phyloP scores from a whole-genome alignment of 2,888 invertebrate species.

The Pheosia gnoma region DNA sequence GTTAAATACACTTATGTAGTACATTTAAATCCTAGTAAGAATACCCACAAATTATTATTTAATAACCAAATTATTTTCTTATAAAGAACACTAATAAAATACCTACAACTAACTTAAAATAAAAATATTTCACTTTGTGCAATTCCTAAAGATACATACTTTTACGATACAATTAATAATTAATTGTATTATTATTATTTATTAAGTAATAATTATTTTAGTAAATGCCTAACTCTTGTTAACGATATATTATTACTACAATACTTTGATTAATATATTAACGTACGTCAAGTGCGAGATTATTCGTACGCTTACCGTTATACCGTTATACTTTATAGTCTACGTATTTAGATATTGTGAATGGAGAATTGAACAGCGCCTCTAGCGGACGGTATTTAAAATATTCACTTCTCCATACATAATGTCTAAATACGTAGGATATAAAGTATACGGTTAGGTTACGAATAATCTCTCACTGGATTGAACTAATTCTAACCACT shows the following conservation, averaged over 20 bases:
- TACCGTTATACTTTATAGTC: too few relatives aligned
- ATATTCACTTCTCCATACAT: too few relatives aligned
- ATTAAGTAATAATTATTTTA: slow-evolving; percentile 1
- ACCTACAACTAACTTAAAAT: not conserved
- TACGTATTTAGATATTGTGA: too few relatives aligned
- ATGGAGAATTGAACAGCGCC: too few relatives aligned
- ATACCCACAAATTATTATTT: not conserved
- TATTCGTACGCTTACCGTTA: too few relatives aligned
- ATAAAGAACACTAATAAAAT: too few relatives aligned
- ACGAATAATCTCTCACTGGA: too few relatives aligned
- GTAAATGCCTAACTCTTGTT: not conserved
- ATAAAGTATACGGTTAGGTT: too few relatives aligned
- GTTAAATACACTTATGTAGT: not conserved
- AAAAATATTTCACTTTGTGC: not conserved
- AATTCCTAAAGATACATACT: not conserved
- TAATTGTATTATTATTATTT: slow-evolving; percentile 4
- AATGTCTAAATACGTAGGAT: too few relatives aligned
- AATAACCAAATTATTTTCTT: slow-evolving; percentile 2
- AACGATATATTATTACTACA: not conserved
- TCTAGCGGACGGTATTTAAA: too few relatives aligned
- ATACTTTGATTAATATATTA: not conserved
- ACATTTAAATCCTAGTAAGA: too few relatives aligned
- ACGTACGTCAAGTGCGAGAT: not conserved
- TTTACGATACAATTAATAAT: not conserved
- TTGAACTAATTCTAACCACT: slow-evolving; percentile 44